Evolutionary conservation across 2,797 vertebrate species (phyloP).

Genomic region (Kryptopterus vitreolus): DNA sequence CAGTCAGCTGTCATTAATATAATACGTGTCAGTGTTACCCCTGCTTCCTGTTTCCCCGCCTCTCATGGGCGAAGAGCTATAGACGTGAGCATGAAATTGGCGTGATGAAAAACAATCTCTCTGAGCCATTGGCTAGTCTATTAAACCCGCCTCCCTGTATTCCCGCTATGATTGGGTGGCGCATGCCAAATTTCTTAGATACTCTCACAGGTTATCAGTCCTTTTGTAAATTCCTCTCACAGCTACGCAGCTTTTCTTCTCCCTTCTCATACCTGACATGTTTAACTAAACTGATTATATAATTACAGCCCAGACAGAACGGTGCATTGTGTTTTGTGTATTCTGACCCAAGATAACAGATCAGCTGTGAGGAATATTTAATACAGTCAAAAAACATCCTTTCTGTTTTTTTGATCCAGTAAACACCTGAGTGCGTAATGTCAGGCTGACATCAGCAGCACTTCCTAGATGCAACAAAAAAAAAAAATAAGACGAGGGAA

Average conservation of each 20-base stretch:
- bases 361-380: not conserved
- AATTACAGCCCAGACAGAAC: not conserved
- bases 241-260: slow-evolving; percentile 34
- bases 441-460: not conserved
- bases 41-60: slow-evolving; percentile 28
- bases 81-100: slow-evolving; percentile 67
- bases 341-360: not conserved
- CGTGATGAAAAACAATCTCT: slow-evolving; percentile 76
- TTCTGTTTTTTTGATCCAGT: not conserved
- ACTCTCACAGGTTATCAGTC: slow-evolving; percentile 72
- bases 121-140: slow-evolving; percentile 71
- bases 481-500: no score
- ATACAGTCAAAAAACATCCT: not conserved
- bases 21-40: not conserved
- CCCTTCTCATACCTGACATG: not conserved
- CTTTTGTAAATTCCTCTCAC: slow-evolving; percentile 31
- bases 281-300: not conserved
- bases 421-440: not conserved
- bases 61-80: slow-evolving; percentile 32
- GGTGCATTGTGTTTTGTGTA: not conserved
- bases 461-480: not conserved
- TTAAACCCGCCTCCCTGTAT: slow-evolving; percentile 62
- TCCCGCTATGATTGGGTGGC: slow-evolving; percentile 66
- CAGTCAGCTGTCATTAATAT: slow-evolving; percentile 10
- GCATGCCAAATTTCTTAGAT: slow-evolving; percentile 71